Evolutionary conservation across 1,140 invertebrate genomes (phyloP).

Genomic region (Stratiolaelaps scimitus): DNA sequence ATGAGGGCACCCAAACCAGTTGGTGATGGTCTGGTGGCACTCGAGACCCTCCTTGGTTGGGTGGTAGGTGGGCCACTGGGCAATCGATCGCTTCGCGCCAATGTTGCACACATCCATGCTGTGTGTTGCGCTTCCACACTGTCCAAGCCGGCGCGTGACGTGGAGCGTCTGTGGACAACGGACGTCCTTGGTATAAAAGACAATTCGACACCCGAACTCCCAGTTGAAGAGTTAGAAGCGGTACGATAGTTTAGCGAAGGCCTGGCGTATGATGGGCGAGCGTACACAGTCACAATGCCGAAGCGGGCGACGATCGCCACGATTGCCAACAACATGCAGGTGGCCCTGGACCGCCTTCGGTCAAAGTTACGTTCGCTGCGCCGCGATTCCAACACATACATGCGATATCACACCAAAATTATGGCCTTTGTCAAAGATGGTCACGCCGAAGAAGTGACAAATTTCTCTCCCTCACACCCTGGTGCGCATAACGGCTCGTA

Average conservation of each 20-base stretch:
- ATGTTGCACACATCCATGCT: no score
- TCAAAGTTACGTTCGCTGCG: background rate
- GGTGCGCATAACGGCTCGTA: background rate
- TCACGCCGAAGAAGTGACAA: background rate
- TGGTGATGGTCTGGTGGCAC: no score
- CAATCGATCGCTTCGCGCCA: no score
- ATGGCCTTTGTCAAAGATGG: constrained; percentile 1
- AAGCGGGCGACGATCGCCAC: background rate
- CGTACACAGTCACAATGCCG: background rate
- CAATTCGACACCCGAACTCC: background rate
- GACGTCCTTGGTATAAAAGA: background rate
- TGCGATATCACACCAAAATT: background rate
- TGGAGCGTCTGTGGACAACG: background rate
- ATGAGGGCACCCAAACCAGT: no score
- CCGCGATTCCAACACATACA: background rate
- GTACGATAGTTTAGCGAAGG: background rate
- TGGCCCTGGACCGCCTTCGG: background rate
- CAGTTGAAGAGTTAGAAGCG: background rate
- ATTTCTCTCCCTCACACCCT: background rate
- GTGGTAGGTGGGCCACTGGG: no score
- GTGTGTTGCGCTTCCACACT: no score
- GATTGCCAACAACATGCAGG: no score
- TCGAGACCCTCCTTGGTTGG: no score
- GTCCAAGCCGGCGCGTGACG: background rate
- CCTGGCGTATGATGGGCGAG: background rate